Percentiles rank a stretch among this genome's conserved stretches.
These are phyloP conservation scores for Artemia sinica DNA, from an alignment of 2,888 invertebrate species.

Conservation along the genomic window DNA sequence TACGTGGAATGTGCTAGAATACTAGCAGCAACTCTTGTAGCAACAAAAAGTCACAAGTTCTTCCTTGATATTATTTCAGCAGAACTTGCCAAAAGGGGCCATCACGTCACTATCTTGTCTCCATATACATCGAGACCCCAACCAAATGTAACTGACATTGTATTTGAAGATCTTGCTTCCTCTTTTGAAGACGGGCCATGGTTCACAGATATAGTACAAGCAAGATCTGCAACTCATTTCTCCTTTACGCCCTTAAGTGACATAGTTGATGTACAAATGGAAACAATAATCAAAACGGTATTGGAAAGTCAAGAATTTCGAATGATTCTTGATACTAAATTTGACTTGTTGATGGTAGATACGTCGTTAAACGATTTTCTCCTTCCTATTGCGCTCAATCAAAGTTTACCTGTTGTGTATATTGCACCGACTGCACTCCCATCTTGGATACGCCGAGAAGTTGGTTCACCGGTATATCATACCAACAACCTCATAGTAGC, in stretches of 20 bases:
- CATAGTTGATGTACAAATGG: background rate
- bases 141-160: background rate
- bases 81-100: background rate
- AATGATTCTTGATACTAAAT: background rate
- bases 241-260: background rate
- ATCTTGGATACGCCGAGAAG: background rate
- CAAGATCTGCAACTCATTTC: background rate
- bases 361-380: background rate
- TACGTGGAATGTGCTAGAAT: background rate
- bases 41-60: slow-evolving; percentile 1
- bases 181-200: background rate
- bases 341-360: background rate
- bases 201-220: background rate
- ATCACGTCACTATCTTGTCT: background rate
- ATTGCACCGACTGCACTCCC: slow-evolving; percentile 1
- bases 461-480: background rate
- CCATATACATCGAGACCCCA: background rate
- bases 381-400: background rate
- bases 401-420: background rate
- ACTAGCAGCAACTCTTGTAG: background rate
- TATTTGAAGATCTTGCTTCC: background rate
- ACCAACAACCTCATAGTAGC: too few species aligned
- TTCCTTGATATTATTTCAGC: slow-evolving; percentile 2
- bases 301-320: background rate
- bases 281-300: background rate